Base-by-base conservation (phyloP, 2,888 invertebrate species). In the Cerastis rubricosa region DNA sequence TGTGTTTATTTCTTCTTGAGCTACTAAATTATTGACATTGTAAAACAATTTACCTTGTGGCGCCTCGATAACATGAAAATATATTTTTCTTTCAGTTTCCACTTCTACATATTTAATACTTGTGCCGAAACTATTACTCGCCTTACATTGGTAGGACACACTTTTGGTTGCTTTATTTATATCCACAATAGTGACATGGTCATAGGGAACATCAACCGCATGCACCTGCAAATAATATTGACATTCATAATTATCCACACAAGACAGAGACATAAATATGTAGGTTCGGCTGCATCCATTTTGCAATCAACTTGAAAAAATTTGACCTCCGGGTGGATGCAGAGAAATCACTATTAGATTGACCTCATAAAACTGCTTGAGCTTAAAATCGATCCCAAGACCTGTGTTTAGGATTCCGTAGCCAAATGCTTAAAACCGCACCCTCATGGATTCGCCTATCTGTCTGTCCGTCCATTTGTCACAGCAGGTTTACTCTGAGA, bases 111-210 rank as follows among this genome's bases (percentile, higher is more conserved):
- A 73, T 69, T 81, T 68, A 1, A 63, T 64, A 57, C 83, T 80
- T 4, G 68, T 59, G 6, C 91, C 94, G 9, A 71, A 0, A 6
- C 29, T n/a, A 70, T 94, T 95, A 12, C 43, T 76, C 0, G 94
- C 94, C 85, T 76, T 87, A 79, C 95, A 95, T 73, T 87, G 85
- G 68, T 92, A 93, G 4, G 90, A 91, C 0, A 59, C 70, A 74
- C 91, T 93, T 64, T 76, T 85, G 1, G 74, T 87, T 1, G 90
- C 86, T 40, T 86, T 89, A 2, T 90, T 85, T 57, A 94, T 87
- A 3, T 89, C 75, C 7, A 94, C 71, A 68, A 90, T 76, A 76
- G 91, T 92, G 5, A 93, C 80, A 51, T 90, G 94, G 22, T 93
- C 90, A 68, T 91, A 92, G 0, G 94, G 94, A 0, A 89, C 70